Percentiles rank a stretch among this genome's conserved stretches.
These are phyloP conservation scores for Linnaemya tessellans DNA, from an alignment of 2,888 invertebrate genomes.

Conservation along the genomic window DNA sequence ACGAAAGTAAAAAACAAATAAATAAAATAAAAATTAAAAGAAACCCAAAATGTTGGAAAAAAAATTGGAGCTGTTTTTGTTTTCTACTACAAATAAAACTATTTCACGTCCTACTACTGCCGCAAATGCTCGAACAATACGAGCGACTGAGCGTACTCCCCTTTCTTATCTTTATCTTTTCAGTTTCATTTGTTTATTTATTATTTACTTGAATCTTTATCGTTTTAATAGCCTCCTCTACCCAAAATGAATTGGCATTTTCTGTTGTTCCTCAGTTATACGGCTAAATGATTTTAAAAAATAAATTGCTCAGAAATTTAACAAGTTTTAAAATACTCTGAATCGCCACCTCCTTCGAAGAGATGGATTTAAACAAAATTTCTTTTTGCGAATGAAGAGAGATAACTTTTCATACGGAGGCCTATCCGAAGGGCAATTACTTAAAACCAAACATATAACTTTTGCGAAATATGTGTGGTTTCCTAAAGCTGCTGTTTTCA, in stretches of 20 bases:
- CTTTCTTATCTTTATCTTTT: conserved; percentile 66
- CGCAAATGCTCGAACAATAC: conserved; percentile 22
- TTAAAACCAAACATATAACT: no score
- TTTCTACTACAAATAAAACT: conserved; percentile 37
- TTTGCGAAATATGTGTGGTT: no score
- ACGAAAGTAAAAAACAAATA: conserved; percentile 19
- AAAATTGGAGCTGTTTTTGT: conserved; percentile 51
- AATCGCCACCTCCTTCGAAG: no score
- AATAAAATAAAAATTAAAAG: background rate
- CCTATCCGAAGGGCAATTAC: no score
- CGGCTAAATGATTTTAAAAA: background rate
- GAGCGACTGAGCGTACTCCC: conserved; percentile 59
- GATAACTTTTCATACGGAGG: no score
- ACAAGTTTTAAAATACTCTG: no score
- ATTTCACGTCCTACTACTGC: conserved; percentile 46
- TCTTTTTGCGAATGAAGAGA: no score
- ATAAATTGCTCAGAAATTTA: no score
- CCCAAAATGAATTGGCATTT: background rate
- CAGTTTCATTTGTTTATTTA: conserved; percentile 72
- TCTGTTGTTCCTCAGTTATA: background rate
- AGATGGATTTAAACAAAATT: no score
- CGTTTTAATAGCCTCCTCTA: conserved; percentile 49
- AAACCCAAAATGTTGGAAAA: conserved; percentile 34
- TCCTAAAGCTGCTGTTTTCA: no score
- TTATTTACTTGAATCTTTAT: conserved; percentile 74